These are phyloP conservation scores for Pterostichus niger DNA, from an alignment of 2,888 invertebrate species.

Conservation along the genomic window DNA sequence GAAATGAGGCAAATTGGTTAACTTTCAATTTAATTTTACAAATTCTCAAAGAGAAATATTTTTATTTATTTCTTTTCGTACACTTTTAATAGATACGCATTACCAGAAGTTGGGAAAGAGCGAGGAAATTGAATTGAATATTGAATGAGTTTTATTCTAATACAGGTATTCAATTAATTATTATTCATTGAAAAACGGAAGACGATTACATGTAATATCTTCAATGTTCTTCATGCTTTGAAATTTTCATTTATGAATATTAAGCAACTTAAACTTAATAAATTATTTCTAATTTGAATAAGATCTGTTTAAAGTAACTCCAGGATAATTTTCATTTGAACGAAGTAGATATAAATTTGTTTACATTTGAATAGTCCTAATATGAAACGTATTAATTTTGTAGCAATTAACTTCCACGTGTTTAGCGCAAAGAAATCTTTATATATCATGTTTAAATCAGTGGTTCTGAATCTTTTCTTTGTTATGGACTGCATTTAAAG, in stretches of 20 bases:
- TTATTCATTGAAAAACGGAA: constrained; percentile 61
- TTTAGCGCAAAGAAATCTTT: no score
- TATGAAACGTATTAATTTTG: no score
- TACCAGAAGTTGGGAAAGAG: constrained; percentile 35
- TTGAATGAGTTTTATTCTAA: constrained; percentile 23
- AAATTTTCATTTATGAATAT: constrained; percentile 60
- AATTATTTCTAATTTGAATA: constrained; percentile 53
- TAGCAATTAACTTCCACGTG: no score
- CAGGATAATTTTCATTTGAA: no score
- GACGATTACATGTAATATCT: constrained; percentile 54
- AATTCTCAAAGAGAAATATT: not conserved
- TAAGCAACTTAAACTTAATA: constrained; percentile 34
- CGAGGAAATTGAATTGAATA: constrained; percentile 39
- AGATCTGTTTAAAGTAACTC: not conserved
- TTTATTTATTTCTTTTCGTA: constrained; percentile 20
- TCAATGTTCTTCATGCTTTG: constrained; percentile 41
- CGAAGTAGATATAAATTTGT: no score
- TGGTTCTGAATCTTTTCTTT: no score
- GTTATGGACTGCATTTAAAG: no score
- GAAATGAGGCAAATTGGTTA: not conserved
- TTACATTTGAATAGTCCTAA: no score
- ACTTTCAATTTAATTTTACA: constrained; percentile 19
- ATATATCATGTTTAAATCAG: no score
- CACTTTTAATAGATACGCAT: constrained; percentile 18
- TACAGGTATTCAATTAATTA: constrained; percentile 63